Percentiles rank a stretch among this genome's conserved stretches.
Conservation (phyloP, 1,140 invertebrate genomes). For the Charaxes varanes region DNA sequence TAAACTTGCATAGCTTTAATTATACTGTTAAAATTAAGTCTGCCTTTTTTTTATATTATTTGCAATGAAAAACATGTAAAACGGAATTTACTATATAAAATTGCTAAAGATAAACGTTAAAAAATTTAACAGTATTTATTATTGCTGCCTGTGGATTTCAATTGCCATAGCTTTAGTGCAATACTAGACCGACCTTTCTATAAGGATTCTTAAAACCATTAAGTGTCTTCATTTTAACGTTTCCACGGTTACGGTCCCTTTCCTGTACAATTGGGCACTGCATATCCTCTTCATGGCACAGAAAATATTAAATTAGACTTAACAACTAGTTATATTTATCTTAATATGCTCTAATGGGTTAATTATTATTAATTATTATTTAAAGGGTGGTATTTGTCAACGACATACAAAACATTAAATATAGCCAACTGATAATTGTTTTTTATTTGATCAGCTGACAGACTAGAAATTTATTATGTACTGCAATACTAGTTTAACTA, state of each 20-base stretch:
- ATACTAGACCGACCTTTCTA: slow-evolving; percentile 58
- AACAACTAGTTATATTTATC: slow-evolving; percentile 5
- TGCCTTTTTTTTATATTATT: too few species aligned
- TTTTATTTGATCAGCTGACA: too few species aligned
- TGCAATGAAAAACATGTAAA: too few species aligned
- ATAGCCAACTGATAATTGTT: too few species aligned
- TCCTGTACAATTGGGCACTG: slow-evolving; percentile 63
- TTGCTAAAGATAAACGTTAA: too few species aligned
- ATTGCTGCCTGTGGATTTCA: slow-evolving; percentile 52
- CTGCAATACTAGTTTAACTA: too few species aligned
- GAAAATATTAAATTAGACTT: slow-evolving; percentile 49
- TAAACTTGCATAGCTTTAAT: too few species aligned
- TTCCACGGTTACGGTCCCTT: slow-evolving; percentile 53
- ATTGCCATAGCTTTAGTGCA: slow-evolving; percentile 26
- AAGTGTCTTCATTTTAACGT: slow-evolving; percentile 64
- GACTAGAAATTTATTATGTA: too few species aligned
- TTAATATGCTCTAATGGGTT: neutral
- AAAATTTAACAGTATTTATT: neutral
- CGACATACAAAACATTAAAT: too few species aligned
- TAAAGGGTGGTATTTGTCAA: too few species aligned
- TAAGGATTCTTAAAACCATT: slow-evolving; percentile 64
- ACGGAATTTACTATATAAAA: too few species aligned
- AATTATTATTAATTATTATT: neutral
- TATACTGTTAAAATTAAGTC: too few species aligned
- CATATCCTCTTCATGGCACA: slow-evolving; percentile 64